A percentile compares a stretch with the other conserved stretches of the same genome.
Conservation (phyloP, 2,888 invertebrate genomes). For the Thymelicus sylvestris region DNA sequence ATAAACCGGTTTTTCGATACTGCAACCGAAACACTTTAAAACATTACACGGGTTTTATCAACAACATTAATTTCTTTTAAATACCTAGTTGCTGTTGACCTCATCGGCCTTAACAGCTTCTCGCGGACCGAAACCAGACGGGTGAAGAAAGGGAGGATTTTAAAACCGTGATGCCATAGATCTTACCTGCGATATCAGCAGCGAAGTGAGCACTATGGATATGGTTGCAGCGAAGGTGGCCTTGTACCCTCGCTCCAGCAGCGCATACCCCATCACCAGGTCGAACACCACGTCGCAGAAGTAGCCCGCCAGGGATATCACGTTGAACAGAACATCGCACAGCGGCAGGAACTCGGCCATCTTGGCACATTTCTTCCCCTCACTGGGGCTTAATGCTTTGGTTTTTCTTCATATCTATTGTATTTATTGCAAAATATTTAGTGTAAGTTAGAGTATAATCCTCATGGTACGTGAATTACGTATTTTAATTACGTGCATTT, state of each 20-base stretch:
- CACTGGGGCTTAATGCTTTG: neutral
- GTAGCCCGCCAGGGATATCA: constrained; percentile 94
- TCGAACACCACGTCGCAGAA: constrained; percentile 97
- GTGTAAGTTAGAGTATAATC: too few species aligned
- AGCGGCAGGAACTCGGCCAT: constrained; percentile 94
- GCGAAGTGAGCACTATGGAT: constrained; percentile 88
- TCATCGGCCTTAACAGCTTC: too few species aligned
- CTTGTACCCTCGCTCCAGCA: constrained; percentile 88
- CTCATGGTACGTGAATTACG: too few species aligned
- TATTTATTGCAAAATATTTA: neutral
- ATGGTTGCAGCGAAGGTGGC: constrained; percentile 88
- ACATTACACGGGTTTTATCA: too few species aligned
- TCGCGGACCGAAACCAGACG: too few species aligned
- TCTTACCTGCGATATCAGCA: constrained; percentile 89
- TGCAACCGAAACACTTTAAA: too few species aligned
- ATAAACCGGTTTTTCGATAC: too few species aligned
- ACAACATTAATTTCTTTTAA: too few species aligned
- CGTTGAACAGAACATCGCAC: constrained; percentile 96
- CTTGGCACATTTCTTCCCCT: constrained; percentile 68
- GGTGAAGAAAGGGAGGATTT: too few species aligned
- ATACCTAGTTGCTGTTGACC: too few species aligned
- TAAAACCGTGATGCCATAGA: too few species aligned
- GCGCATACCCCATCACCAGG: constrained; percentile 92
- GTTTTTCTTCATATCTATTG: constrained; percentile 37
- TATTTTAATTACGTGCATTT: too few species aligned